phyloP scores from a whole-genome alignment of 2,888 invertebrate genomes.

The Sphecodes monilicornis region DNA sequence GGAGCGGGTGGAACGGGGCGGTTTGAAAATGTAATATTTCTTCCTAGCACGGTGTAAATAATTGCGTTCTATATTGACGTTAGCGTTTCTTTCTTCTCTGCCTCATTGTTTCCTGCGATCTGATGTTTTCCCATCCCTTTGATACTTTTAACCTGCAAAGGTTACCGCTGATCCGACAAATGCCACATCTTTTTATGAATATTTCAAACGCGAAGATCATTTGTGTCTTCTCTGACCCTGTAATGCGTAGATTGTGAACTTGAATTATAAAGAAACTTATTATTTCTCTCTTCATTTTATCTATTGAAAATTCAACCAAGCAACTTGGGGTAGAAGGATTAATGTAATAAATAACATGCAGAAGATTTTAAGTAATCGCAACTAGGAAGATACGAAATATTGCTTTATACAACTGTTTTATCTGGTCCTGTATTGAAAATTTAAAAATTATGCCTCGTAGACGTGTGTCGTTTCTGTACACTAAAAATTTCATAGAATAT shows the following conservation, averaged over 20 bases:
- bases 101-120: slow-evolving; percentile 19
- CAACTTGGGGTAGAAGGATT: too few species aligned
- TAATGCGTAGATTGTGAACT: not conserved
- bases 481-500: not conserved
- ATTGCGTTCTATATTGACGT: slow-evolving; percentile 68
- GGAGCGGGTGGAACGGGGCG: slow-evolving; percentile 54
- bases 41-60: slow-evolving; percentile 77
- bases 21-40: slow-evolving; percentile 82
- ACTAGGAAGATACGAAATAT: too few species aligned
- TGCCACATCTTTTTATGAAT: not conserved
- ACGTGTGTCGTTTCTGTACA: not conserved
- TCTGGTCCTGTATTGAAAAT: too few species aligned
- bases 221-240: not conserved
- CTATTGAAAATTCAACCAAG: not conserved
- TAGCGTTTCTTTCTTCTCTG: slow-evolving; percentile 48
- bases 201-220: not conserved
- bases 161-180: not conserved
- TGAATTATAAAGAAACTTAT: not conserved
- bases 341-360: not conserved
- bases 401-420: not conserved
- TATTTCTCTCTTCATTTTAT: not conserved
- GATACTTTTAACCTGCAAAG: not conserved
- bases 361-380: not conserved
- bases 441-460: too few species aligned
- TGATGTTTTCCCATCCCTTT: slow-evolving; percentile 3